Conservation (phyloP, 2,113 vertebrate species). For the Pollachius pollachius region DNA sequence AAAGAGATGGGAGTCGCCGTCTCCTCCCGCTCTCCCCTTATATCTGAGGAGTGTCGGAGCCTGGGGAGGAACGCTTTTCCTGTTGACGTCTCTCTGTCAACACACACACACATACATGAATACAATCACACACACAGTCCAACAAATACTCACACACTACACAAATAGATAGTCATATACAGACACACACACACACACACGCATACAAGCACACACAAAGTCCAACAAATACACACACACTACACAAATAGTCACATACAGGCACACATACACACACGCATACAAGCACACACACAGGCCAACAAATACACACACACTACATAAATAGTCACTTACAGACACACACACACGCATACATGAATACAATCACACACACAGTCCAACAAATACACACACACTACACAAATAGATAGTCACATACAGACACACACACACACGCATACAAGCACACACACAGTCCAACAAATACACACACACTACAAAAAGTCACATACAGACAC, state of each 20-base stretch:
- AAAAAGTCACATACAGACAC: conserved; percentile 3
- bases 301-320: conserved; percentile 8
- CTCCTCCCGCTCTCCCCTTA: background rate
- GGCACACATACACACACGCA: background rate
- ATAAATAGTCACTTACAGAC: conserved; percentile 7
- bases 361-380: background rate
- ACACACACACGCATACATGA: background rate
- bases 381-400: background rate
- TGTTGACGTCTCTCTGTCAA: background rate
- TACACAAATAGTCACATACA: conserved; percentile 12
- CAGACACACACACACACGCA: background rate
- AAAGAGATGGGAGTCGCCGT: background rate
- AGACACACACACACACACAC: conserved; percentile 5
- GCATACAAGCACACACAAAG: conserved; percentile 3
- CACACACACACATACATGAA: background rate
- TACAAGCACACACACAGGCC: conserved; percentile 5
- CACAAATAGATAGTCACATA: background rate
- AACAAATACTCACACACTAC: background rate
- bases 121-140: background rate
- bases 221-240: no score
- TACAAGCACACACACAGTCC: conserved; percentile 5
- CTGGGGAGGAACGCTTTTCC: background rate
- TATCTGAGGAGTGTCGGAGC: background rate
- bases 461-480: conserved; percentile 8
- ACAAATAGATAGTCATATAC: background rate